A percentile compares a stretch with the other conserved stretches of the same genome.
Conservation (phyloP, 2,113 vertebrate genomes). For the Petrocephalus microphthalmus region DNA sequence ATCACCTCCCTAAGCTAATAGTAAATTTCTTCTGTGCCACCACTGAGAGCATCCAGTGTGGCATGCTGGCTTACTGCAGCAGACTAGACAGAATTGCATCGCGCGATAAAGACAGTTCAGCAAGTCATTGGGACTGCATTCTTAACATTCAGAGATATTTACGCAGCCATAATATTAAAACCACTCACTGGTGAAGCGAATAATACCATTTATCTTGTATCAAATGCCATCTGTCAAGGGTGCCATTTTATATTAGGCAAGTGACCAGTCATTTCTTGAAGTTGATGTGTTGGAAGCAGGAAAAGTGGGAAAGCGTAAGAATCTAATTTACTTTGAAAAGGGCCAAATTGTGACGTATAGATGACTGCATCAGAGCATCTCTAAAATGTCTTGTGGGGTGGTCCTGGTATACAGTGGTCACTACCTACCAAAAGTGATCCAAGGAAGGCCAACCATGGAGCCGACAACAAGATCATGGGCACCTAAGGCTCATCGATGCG, state of each 20-base stretch:
- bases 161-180: neutral
- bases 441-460: neutral
- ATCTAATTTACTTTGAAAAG: neutral
- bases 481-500: neutral
- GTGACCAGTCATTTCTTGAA: neutral
- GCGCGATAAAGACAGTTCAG: neutral
- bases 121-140: neutral
- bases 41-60: neutral
- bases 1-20: neutral
- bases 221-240: neutral
- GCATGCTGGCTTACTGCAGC: neutral
- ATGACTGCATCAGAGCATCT: neutral
- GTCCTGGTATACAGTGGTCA: neutral
- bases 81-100: neutral
- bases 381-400: neutral
- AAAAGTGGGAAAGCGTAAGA: no score
- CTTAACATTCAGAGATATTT: neutral
- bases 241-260: neutral
- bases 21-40: neutral
- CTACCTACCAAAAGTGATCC: neutral
- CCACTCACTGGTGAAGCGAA: neutral
- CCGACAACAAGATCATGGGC: neutral
- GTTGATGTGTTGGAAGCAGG: neutral
- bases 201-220: neutral
- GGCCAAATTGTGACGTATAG: neutral